phyloP scores from a whole-genome alignment of 2,888 invertebrate genomes.

The Stenoptilia bipunctidactyla region DNA sequence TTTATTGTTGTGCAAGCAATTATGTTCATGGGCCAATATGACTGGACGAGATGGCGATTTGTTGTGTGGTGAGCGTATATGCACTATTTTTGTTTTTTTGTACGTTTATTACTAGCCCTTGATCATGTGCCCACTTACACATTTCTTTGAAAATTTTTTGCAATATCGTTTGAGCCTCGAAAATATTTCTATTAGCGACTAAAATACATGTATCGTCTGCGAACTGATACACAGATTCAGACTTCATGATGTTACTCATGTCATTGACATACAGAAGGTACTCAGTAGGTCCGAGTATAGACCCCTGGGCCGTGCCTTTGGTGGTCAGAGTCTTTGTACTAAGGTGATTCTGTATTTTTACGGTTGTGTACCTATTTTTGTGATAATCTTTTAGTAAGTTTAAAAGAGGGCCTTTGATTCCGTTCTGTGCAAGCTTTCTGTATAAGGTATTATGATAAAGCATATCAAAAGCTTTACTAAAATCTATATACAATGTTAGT shows the following conservation, averaged over 20 bases:
- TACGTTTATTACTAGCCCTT: not conserved
- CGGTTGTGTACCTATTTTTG: not conserved
- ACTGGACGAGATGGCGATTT: not conserved
- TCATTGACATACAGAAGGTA: conserved; percentile 4
- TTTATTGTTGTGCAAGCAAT: not conserved
- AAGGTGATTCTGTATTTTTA: not conserved
- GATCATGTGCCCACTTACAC: conserved; percentile 5
- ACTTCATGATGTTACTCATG: conserved; percentile 2
- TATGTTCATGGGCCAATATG: conserved; percentile 1
- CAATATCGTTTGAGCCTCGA: not conserved
- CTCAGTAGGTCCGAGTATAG: conserved; percentile 3
- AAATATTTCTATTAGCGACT: not conserved
- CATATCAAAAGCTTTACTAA: conserved; percentile 8
- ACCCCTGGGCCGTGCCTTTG: conserved; percentile 5
- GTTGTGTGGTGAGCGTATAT: conserved; percentile 1
- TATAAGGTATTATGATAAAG: conserved; percentile 2
- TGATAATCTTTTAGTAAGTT: conserved; percentile 5
- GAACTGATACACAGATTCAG: conserved; percentile 4
- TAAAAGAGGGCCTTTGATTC: conserved; percentile 6
- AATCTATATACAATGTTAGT: conserved; percentile 6
- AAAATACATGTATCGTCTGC: conserved; percentile 3
- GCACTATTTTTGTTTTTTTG: conserved; percentile 3
- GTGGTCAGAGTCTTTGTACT: not conserved
- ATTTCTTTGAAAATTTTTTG: not conserved
- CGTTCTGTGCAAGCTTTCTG: conserved; percentile 1